phyloP scores from a whole-genome alignment of 2,888 invertebrate species.

The Anodontia alba region DNA sequence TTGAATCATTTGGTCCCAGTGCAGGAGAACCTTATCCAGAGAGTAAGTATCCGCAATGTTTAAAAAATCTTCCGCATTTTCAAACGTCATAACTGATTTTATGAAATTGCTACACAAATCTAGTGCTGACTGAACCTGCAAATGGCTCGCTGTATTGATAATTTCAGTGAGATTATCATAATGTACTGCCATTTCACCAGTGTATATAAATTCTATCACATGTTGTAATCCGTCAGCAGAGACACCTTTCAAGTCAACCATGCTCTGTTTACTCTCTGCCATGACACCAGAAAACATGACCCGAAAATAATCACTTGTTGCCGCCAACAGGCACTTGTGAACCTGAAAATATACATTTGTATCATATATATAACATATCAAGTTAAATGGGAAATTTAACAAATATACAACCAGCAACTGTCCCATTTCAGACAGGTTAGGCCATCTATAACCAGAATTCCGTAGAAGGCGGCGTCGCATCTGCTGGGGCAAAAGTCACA shows the following conservation, averaged over 20 bases:
- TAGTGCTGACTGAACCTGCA: constrained; percentile 81
- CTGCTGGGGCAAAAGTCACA: too few relatives aligned
- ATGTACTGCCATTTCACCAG: constrained; percentile 80
- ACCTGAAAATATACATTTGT: constrained; percentile 70
- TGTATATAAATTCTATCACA: constrained; percentile 83
- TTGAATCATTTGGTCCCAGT: constrained; percentile 82
- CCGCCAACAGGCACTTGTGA: constrained; percentile 83
- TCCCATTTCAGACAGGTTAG: too few relatives aligned
- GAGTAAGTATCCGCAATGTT: constrained; percentile 83
- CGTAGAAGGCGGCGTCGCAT: too few relatives aligned
- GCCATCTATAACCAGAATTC: too few relatives aligned
- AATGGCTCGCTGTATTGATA: constrained; percentile 83
- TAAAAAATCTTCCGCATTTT: constrained; percentile 83
- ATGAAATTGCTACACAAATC: constrained; percentile 84
- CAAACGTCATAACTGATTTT: constrained; percentile 81
- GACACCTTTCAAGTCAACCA: constrained; percentile 82
- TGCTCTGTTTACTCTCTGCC: constrained; percentile 83
- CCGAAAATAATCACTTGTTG: constrained; percentile 84
- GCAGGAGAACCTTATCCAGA: constrained; percentile 75
- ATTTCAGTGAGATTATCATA: constrained; percentile 82
- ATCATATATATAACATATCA: too few relatives aligned
- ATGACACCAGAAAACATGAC: constrained; percentile 84
- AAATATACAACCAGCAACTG: too few relatives aligned
- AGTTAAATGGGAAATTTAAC: too few relatives aligned
- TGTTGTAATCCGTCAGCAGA: constrained; percentile 76